phyloP scores from a whole-genome alignment of 2,797 vertebrate species.

The Echiichthys vipera region DNA sequence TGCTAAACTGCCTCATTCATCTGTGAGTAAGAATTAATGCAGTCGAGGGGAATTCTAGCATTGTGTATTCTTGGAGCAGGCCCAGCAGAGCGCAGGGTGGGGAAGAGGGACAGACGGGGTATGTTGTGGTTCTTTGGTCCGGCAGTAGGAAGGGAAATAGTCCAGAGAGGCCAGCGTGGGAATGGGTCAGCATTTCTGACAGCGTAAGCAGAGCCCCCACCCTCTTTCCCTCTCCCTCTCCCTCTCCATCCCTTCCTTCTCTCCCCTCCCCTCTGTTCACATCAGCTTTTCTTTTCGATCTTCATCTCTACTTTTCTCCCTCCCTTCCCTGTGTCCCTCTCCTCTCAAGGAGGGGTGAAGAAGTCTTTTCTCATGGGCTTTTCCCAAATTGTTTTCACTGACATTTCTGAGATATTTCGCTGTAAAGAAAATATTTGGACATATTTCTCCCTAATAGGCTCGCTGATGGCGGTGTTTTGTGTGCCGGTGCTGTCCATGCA shows the following conservation, averaged over 20 bases:
- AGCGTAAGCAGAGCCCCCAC: constrained; percentile 60
- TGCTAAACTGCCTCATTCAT: constrained; percentile 26
- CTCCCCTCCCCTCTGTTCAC: constrained; percentile 49
- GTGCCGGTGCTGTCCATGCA: constrained; percentile 13
- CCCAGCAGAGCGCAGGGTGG: constrained; percentile 52
- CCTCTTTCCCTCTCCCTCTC: constrained; percentile 37
- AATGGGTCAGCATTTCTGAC: constrained; percentile 84
- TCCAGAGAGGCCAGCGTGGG: constrained; percentile 82
- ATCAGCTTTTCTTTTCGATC: constrained; percentile 52
- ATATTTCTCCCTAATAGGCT: constrained; percentile 71
- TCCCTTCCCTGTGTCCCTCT: constrained; percentile 38
- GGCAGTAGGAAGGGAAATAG: constrained; percentile 64
- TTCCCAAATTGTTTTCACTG: constrained; percentile 79
- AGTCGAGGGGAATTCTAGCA: constrained; percentile 36
- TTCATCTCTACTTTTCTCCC: constrained; percentile 36
- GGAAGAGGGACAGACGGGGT: constrained; percentile 52
- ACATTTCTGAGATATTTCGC: constrained; percentile 86
- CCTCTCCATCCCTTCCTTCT: constrained; percentile 37
- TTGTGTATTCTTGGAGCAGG: constrained; percentile 50
- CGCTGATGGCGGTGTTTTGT: constrained; percentile 52
- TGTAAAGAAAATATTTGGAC: constrained; percentile 81
- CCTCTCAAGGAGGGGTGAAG: constrained; percentile 64
- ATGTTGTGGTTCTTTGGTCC: constrained; percentile 61
- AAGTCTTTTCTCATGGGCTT: constrained; percentile 79
- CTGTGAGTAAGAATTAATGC: constrained; percentile 32